Evolutionary conservation across 2,888 invertebrate genomes (phyloP).

Genomic region (Molanna angustata): DNA sequence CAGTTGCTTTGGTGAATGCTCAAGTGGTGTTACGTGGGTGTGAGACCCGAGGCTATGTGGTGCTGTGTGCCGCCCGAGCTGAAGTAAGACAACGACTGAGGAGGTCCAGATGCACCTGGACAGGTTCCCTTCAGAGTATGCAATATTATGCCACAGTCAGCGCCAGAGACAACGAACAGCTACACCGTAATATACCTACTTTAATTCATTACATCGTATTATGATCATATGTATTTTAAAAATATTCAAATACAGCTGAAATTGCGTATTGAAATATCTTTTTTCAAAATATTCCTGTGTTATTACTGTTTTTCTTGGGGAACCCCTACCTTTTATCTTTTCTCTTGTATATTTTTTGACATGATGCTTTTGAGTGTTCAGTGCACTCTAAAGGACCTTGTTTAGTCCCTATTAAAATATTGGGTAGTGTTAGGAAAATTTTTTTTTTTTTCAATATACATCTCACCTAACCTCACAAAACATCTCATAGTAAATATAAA

Average conservation of each 20-base stretch:
- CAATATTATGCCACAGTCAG: slow-evolving; percentile 99
- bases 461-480: too few relatives aligned
- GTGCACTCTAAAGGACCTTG: background rate
- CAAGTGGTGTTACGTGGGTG: slow-evolving; percentile 94
- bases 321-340: too few relatives aligned
- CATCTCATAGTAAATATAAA: too few relatives aligned
- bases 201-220: too few relatives aligned
- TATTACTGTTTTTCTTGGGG: too few relatives aligned
- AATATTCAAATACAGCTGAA: too few relatives aligned
- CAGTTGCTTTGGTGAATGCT: slow-evolving; percentile 87
- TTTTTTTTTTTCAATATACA: background rate
- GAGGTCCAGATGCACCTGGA: slow-evolving; percentile 93
- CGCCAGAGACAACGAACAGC: slow-evolving; percentile 68
- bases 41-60: slow-evolving; percentile 96
- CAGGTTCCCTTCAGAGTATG: slow-evolving; percentile 93
- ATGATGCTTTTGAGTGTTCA: too few relatives aligned
- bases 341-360: too few relatives aligned
- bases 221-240: too few relatives aligned
- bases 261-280: too few relatives aligned
- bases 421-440: background rate
- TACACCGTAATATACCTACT: slow-evolving; percentile 59
- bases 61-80: slow-evolving; percentile 94
- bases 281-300: too few relatives aligned
- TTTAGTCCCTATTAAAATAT: background rate
- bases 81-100: slow-evolving; percentile 89